phyloP scores from a whole-genome alignment of 1,140 invertebrate genomes.

The Acromyrmex charruanus region DNA sequence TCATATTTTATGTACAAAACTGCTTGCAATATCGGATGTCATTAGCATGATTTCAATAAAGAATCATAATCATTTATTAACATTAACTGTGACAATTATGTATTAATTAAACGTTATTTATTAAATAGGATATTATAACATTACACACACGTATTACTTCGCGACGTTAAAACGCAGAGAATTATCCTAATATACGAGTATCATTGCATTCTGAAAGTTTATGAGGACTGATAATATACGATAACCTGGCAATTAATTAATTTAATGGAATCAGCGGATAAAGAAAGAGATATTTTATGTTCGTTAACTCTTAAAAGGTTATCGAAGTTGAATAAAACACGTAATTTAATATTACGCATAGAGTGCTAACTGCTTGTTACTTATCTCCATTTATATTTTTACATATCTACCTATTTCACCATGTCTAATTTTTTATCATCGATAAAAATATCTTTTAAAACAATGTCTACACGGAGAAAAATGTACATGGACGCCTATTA shows the following conservation, averaged over 20 bases:
- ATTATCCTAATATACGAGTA: neutral
- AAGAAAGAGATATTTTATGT: neutral
- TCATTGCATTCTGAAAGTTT: neutral
- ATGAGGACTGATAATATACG: neutral
- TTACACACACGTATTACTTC: neutral
- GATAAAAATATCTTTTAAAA: neutral
- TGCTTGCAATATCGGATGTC: neutral
- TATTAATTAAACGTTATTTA: neutral
- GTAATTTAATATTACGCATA: neutral
- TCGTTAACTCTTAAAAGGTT: neutral
- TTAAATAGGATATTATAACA: neutral
- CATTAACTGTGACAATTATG: neutral
- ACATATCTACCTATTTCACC: neutral
- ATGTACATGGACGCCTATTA: no score
- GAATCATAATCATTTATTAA: neutral
- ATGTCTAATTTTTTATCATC: neutral
- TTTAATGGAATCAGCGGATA: neutral
- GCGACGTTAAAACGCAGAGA: neutral
- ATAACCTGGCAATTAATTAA: neutral
- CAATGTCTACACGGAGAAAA: neutral
- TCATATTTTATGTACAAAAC: conserved; percentile 35
- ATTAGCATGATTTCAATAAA: neutral
- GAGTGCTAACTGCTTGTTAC: neutral
- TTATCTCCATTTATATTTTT: neutral
- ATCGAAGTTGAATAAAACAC: neutral